Evolutionary conservation across 1,140 invertebrate species (phyloP).

Genomic region (Nasonia vitripennis): DNA sequence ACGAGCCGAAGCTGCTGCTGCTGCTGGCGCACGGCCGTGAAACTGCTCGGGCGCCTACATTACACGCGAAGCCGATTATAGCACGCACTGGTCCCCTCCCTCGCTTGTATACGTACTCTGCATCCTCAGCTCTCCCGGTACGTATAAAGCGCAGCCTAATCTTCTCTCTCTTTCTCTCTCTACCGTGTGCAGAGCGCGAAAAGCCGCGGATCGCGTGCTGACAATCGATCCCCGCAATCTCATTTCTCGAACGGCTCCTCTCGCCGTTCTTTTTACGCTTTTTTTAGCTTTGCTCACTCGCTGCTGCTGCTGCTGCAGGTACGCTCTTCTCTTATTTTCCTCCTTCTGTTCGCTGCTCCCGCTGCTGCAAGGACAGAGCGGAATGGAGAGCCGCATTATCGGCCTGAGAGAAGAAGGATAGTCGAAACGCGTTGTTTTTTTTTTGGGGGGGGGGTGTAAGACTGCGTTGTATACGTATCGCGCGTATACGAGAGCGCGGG

Average conservation of each 20-base stretch:
- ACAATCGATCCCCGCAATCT: constrained; percentile 35
- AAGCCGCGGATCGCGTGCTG: constrained; percentile 12
- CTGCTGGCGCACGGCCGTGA: constrained; percentile 40
- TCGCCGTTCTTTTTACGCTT: neutral
- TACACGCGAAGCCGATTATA: constrained; percentile 70
- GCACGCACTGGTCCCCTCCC: constrained; percentile 49
- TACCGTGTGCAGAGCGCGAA: constrained; percentile 1
- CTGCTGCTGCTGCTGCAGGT: constrained; percentile 15
- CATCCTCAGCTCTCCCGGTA: constrained; percentile 43
- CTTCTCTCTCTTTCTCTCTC: constrained; percentile 20
- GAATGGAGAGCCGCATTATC: neutral
- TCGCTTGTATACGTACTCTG: neutral
- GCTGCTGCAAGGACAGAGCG: neutral
- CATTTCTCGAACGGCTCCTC: constrained; percentile 10
- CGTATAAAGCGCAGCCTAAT: constrained; percentile 9
- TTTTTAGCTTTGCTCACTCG: constrained; percentile 17
- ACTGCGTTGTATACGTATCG: neutral
- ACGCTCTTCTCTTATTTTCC: neutral
- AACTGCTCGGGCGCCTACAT: constrained; percentile 56
- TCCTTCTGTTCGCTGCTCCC: neutral
- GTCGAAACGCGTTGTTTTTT: neutral
- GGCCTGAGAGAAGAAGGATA: neutral
- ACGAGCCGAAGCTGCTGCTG: constrained; percentile 55
- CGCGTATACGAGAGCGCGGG: neutral
- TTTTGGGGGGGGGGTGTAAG: neutral